A percentile compares a stretch with the other conserved stretches of the same genome.
These are phyloP conservation scores for Dione juno DNA, from an alignment of 2,888 invertebrate genomes.

Conservation along the genomic window DNA sequence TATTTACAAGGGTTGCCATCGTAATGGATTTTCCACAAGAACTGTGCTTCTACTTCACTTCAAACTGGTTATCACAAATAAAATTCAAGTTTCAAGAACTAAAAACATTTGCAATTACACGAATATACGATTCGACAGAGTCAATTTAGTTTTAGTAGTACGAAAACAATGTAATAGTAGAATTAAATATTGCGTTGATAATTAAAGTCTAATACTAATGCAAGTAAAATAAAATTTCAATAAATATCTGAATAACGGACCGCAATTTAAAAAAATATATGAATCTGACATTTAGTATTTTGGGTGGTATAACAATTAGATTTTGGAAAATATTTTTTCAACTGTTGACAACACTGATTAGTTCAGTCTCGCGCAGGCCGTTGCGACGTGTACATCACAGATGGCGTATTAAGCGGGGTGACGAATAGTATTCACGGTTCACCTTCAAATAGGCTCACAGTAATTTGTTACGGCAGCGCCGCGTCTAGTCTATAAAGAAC, in stretches of 20 bases:
- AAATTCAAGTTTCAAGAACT: too few relatives aligned
- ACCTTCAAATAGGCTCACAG: background rate
- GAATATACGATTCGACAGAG: too few relatives aligned
- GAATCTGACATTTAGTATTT: background rate
- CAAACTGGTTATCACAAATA: too few relatives aligned
- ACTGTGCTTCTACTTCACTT: background rate
- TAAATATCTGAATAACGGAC: too few relatives aligned
- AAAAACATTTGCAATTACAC: too few relatives aligned
- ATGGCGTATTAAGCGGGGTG: constrained; percentile 12
- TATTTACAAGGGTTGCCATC: background rate
- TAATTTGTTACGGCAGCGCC: background rate
- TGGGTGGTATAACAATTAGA: background rate
- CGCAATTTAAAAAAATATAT: too few relatives aligned
- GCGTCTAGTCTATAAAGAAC: background rate
- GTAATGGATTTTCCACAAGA: background rate
- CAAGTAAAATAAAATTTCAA: too few relatives aligned
- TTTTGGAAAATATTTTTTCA: background rate
- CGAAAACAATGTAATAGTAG: too few relatives aligned
- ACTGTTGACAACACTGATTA: background rate
- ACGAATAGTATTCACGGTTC: constrained; percentile 5
- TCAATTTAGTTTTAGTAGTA: too few relatives aligned
- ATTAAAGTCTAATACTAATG: too few relatives aligned
- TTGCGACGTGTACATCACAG: background rate
- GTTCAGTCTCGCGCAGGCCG: background rate
- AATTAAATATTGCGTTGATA: too few relatives aligned